These are phyloP conservation scores for Apotomis betuletana DNA, from an alignment of 2,888 invertebrate species.

Conservation along the genomic window DNA sequence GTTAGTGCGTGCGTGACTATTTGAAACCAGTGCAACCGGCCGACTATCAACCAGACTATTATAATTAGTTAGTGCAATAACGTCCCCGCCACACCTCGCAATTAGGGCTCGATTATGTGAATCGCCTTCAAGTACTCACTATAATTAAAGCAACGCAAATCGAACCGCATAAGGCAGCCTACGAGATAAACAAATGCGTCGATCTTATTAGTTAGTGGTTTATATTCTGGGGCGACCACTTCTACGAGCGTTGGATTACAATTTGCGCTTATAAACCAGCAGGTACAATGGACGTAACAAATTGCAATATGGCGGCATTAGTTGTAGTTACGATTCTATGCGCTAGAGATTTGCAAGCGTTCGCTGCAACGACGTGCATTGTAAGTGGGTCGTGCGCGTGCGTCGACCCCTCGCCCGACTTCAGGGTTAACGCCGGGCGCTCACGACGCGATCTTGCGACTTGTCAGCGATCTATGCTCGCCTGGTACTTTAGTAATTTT, in stretches of 20 bases:
- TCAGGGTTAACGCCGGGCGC: slow-evolving; percentile 72
- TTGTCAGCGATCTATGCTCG: slow-evolving; percentile 50
- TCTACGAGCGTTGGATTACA: slow-evolving; percentile 25
- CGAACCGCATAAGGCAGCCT: slow-evolving; percentile 56
- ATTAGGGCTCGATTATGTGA: slow-evolving; percentile 68
- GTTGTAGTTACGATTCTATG: slow-evolving; percentile 55
- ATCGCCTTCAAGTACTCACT: slow-evolving; percentile 48
- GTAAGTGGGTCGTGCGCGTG: slow-evolving; percentile 77
- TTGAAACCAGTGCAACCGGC: slow-evolving; percentile 52
- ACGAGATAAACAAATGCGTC: slow-evolving; percentile 44
- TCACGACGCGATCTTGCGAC: slow-evolving; percentile 53
- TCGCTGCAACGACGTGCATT: slow-evolving; percentile 65
- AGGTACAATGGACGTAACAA: slow-evolving; percentile 49
- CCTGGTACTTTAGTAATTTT: no score
- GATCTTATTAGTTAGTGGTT: slow-evolving; percentile 31
- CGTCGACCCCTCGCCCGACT: slow-evolving; percentile 78
- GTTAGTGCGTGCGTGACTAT: slow-evolving; percentile 47
- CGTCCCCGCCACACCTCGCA: slow-evolving; percentile 65
- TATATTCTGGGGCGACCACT: slow-evolving; percentile 29
- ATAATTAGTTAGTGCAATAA: slow-evolving; percentile 64
- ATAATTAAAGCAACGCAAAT: slow-evolving; percentile 51
- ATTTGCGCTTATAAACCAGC: slow-evolving; percentile 36
- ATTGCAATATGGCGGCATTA: slow-evolving; percentile 44
- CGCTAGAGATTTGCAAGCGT: slow-evolving; percentile 73
- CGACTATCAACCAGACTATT: slow-evolving; percentile 54